Conservation (phyloP, 2,113 vertebrate species). For the mouse (Mus musculus) region DNA sequence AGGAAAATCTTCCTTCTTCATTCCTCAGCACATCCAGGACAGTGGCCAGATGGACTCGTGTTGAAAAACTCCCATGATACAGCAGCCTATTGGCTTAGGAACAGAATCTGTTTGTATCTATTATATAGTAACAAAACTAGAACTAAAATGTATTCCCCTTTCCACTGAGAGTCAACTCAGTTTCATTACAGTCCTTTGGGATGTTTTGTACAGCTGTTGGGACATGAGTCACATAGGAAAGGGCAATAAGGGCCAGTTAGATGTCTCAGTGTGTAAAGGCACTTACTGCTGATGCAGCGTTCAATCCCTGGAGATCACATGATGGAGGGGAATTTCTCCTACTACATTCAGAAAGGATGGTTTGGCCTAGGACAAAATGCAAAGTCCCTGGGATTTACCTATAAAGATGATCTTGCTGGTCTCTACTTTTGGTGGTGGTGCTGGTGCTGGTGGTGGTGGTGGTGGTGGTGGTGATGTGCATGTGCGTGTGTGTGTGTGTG, state of each 20-base stretch:
- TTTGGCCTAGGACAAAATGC: conserved; percentile 94
- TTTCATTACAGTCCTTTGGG: conserved; percentile 91
- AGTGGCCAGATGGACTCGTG: conserved; percentile 93
- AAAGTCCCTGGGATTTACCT: conserved; percentile 93
- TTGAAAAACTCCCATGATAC: conserved; percentile 91
- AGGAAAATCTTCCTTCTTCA: conserved; percentile 88
- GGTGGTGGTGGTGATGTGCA: too few species aligned
- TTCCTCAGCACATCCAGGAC: conserved; percentile 91
- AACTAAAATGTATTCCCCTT: conserved; percentile 93
- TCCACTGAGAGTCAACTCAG: conserved; percentile 92
- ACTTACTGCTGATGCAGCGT: background rate
- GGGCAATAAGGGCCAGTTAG: background rate
- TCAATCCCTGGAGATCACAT: background rate
- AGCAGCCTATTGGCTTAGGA: conserved; percentile 92
- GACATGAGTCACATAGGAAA: conserved; percentile 92
- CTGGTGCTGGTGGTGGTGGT: too few species aligned
- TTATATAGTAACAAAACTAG: conserved; percentile 94
- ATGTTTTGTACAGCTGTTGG: conserved; percentile 95
- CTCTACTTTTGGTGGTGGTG: background rate
- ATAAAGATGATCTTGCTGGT: conserved; percentile 89
- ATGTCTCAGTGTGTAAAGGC: background rate
- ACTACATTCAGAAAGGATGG: conserved; percentile 98
- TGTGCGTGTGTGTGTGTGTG: background rate
- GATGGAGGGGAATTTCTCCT: conserved; percentile 90
- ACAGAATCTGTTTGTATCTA: conserved; percentile 92